Evolutionary conservation across 2,888 invertebrate species (phyloP), one percentile per base, ranked within the genome.

Genomic region (Meiosimyza decipiens): DNA sequence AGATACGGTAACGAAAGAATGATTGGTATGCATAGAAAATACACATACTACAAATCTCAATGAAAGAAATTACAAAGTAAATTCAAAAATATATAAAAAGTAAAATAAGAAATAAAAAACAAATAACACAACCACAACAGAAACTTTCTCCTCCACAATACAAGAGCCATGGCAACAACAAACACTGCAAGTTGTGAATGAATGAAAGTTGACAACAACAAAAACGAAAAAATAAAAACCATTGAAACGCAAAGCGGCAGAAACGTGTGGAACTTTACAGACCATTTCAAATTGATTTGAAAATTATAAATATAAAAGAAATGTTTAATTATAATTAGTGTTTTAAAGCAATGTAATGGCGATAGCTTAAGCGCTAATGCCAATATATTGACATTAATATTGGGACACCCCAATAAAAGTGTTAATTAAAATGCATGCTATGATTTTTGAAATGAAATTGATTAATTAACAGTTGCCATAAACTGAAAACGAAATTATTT

Each of bases 171-270:
- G 9, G 9, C 40, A 28, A 28, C 22, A 64, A 59, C 49, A 18
- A 62, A 50, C 63, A 50, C 50, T 49, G 49, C 50, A 6, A 67
- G 54, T 57, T 67, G 67, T 67, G 51, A 64, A 64, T 64, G 64
- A 70, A 70, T 62, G 70, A 70, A 70, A 70, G 70, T 70, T 70
- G 52, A 70, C 70, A 63, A 63, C 54, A 70, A 52, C n/a, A 57
- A 40, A 40, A 40, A 40, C 2, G 4, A 40, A 40, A 40, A 40
- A 57, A 57, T 11, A 33, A 18, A 63, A 40, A 3, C n/a, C 50
- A 11, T 18, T 18, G 18, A 6, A 13, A 52, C n/a, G n/a, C n/a
- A n/a, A 6, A 40, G 12, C 57, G 16, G 28, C 57, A 3, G 11
- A 57, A 57, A 54, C 16, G n/a, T 54, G 54, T 54, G n/a, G 54